Evolutionary conservation across 2,113 vertebrate species (phyloP).

Genomic region (Pimephales promelas): DNA sequence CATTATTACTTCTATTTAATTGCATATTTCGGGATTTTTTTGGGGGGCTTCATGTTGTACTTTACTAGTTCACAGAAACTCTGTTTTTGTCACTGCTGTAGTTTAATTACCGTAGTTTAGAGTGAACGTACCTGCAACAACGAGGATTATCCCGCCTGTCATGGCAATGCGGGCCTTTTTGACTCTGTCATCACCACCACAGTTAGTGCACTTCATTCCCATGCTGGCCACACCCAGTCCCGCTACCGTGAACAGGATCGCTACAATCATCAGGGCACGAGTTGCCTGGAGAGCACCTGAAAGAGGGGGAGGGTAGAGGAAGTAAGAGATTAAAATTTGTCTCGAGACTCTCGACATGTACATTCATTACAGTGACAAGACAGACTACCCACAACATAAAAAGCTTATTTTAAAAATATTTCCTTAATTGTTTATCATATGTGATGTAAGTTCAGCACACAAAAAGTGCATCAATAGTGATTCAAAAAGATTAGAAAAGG

Average conservation of each 20-base stretch:
- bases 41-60: neutral
- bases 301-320: neutral
- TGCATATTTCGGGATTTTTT: neutral
- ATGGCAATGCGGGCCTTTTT: slow-evolving; percentile 84
- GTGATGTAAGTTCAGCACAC: neutral
- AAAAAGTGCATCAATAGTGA: neutral
- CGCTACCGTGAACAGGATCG: slow-evolving; percentile 72
- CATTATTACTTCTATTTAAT: too few relatives aligned
- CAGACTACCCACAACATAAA: neutral
- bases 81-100: too few relatives aligned
- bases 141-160: slow-evolving; percentile 79
- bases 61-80: too few relatives aligned
- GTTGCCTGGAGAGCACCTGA: slow-evolving; percentile 84
- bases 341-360: neutral
- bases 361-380: neutral
- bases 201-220: slow-evolving; percentile 92
- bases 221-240: slow-evolving; percentile 78
- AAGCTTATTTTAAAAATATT: neutral
- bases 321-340: neutral
- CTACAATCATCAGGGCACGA: slow-evolving; percentile 85
- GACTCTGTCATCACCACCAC: slow-evolving; percentile 83
- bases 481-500: neutral
- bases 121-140: slow-evolving; percentile 76
- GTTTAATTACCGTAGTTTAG: neutral
- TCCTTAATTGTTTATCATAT: neutral